Conservation (phyloP, 1,140 invertebrate genomes). For the Charaxes varanes region DNA sequence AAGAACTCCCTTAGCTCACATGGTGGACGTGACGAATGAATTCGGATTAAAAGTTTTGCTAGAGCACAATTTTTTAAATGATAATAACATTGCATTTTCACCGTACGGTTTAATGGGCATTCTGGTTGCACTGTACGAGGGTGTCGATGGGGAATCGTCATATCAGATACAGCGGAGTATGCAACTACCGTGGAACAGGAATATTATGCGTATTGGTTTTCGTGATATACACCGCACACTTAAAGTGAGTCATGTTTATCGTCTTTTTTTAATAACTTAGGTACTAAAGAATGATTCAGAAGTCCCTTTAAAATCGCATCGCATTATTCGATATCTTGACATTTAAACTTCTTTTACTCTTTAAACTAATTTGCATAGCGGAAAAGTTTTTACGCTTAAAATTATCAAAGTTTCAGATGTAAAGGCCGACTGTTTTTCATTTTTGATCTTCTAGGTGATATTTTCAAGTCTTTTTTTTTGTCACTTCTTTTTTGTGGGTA, state of each 20-base stretch:
- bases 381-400: too few relatives aligned
- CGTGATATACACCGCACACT: conserved; percentile 85
- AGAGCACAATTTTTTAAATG: conserved; percentile 78
- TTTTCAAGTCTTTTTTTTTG: too few relatives aligned
- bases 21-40: conserved; percentile 86
- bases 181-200: conserved; percentile 80
- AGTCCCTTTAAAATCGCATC: not conserved
- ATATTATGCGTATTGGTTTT: conserved; percentile 83
- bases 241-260: conserved; percentile 75
- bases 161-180: conserved; percentile 81
- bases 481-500: too few relatives aligned
- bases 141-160: conserved; percentile 79
- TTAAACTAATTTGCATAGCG: too few relatives aligned
- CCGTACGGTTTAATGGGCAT: conserved; percentile 86
- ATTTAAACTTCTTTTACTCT: too few relatives aligned
- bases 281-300: not conserved
- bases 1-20: conserved; percentile 78
- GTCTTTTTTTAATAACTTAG: conserved; percentile 9
- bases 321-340: too few relatives aligned
- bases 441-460: too few relatives aligned
- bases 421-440: too few relatives aligned
- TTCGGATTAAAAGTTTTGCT: conserved; percentile 82
- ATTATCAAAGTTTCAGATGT: too few relatives aligned
- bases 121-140: conserved; percentile 84
- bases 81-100: conserved; percentile 90